A percentile compares a stretch with the other conserved stretches of the same genome.
Conservation (phyloP, 2,113 vertebrate species). For the Apodemus sylvaticus region DNA sequence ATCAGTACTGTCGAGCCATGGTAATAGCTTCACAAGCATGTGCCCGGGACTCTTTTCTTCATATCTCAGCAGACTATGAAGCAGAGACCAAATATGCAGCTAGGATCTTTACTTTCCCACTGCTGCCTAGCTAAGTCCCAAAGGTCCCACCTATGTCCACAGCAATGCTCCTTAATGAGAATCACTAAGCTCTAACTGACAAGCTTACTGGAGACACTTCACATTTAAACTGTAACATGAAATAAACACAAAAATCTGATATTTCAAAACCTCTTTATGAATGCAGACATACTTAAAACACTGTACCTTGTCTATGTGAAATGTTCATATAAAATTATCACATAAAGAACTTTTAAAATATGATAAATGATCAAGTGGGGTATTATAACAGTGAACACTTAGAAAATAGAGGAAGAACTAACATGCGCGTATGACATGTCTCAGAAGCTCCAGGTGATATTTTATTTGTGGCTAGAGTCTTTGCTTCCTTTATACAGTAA, state of each 20-base stretch:
- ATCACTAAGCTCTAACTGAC: not conserved
- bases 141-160: not conserved
- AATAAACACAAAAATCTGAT: not conserved
- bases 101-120: not conserved
- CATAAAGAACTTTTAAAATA: not conserved
- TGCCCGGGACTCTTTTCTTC: not conserved
- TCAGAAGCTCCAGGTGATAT: not conserved
- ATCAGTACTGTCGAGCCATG: not conserved
- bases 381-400: not conserved
- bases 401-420: not conserved
- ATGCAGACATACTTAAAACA: not conserved
- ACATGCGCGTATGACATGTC: not conserved
- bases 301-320: not conserved
- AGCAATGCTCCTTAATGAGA: not conserved
- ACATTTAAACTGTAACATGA: not conserved
- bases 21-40: not conserved
- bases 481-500: conserved; percentile 37
- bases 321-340: not conserved
- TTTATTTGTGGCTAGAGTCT: conserved; percentile 14
- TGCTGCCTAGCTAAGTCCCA: not conserved
- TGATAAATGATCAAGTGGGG: not conserved
- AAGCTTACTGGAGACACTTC: not conserved
- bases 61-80: not conserved
- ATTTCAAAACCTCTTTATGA: not conserved
- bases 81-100: not conserved